These are phyloP conservation scores for Oedothorax gibbosus DNA, from an alignment of 1,140 invertebrate species.

Conservation along the genomic window DNA sequence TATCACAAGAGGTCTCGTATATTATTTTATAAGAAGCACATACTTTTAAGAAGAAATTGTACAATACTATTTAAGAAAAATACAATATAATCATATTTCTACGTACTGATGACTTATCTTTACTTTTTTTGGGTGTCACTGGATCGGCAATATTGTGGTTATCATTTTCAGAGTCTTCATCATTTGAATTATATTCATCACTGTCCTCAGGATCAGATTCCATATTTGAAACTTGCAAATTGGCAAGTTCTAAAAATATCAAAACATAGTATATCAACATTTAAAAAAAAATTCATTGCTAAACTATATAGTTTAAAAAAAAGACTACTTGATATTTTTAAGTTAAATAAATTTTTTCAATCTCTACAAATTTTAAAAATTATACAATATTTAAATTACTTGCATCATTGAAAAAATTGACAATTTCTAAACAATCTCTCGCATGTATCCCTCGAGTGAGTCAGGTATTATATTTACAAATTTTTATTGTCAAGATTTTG, in stretches of 20 bases:
- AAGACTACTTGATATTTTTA: not conserved
- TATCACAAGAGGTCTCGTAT: too few relatives aligned
- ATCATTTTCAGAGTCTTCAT: slow-evolving; percentile 20
- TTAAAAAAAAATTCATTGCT: not conserved
- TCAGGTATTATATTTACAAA: too few relatives aligned
- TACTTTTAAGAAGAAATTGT: too few relatives aligned
- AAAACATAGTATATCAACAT: not conserved
- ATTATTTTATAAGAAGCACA: too few relatives aligned
- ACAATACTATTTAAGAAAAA: too few relatives aligned
- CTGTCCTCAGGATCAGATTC: slow-evolving; percentile 54
- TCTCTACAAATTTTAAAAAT: not conserved
- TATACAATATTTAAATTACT: not conserved
- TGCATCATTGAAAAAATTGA: too few relatives aligned
- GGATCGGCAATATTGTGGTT: not conserved
- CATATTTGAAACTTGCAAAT: not conserved
- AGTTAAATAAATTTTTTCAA: not conserved
- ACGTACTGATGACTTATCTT: not conserved
- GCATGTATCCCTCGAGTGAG: too few relatives aligned
- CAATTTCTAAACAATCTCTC: too few relatives aligned
- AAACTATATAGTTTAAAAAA: not conserved
- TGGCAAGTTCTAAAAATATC: slow-evolving; percentile 16
- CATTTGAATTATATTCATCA: slow-evolving; percentile 31
- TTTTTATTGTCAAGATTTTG: too few relatives aligned
- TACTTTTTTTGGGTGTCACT: not conserved
- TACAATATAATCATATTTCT: too few relatives aligned